These are phyloP conservation scores for Ophiodon elongatus DNA, from an alignment of 2,113 vertebrate species.

Conservation along the genomic window DNA sequence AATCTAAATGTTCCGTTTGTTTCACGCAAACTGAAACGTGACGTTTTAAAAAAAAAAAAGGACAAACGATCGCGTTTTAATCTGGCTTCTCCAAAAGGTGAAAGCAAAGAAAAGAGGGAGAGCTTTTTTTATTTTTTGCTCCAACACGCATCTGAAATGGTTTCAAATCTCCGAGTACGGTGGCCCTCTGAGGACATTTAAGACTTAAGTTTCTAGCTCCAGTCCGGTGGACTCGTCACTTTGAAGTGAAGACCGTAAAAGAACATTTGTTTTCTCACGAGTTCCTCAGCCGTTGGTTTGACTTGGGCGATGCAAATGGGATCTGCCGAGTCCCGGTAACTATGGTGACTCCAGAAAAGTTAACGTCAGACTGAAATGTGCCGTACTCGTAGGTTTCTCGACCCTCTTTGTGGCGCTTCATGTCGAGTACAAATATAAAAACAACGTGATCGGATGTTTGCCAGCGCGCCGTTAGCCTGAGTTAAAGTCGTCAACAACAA, in stretches of 20 bases:
- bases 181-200: not conserved
- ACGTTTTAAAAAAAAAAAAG: no score
- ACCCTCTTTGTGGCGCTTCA: not conserved
- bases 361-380: not conserved
- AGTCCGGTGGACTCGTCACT: no score
- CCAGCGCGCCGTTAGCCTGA: not conserved
- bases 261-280: not conserved
- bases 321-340: not conserved
- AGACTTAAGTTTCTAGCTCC: no score
- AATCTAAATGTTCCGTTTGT: not conserved
- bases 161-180: not conserved
- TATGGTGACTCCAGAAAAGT: not conserved
- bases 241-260: no score
- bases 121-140: not conserved
- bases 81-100: not conserved
- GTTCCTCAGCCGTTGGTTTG: not conserved
- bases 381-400: not conserved
- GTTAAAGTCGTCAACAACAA: not conserved
- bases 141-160: not conserved
- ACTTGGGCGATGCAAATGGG: not conserved
- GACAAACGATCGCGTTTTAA: not conserved
- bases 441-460: not conserved
- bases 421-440: not conserved
- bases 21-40: not conserved
- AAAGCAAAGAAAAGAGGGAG: not conserved